Conservation (phyloP, 2,797 vertebrate genomes). For the Gymnoscopelus microlampas region DNA sequence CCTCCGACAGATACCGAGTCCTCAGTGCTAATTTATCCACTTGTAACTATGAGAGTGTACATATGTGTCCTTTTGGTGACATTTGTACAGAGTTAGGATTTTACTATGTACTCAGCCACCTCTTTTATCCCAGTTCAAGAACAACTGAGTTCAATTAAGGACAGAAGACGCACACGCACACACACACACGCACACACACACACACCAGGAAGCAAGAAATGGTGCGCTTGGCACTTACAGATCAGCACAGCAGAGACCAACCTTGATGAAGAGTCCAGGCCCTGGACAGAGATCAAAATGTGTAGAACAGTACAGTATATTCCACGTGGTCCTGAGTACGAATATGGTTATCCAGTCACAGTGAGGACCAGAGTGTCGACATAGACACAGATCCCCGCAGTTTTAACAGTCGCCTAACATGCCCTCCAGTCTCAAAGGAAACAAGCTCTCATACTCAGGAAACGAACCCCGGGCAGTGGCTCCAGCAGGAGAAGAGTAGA, state of each 20-base stretch:
- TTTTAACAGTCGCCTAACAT: slow-evolving; percentile 39
- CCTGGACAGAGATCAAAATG: slow-evolving; percentile 43
- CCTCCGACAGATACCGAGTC: too few species aligned
- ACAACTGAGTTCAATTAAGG: too few species aligned
- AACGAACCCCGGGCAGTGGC: slow-evolving; percentile 69
- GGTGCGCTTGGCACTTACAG: too few species aligned
- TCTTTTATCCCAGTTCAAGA: too few species aligned
- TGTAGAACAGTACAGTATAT: slow-evolving; percentile 10
- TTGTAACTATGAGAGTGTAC: too few species aligned
- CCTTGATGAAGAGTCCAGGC: slow-evolving; percentile 51
- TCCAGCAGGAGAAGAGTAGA: slow-evolving; percentile 55
- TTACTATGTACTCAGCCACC: too few species aligned
- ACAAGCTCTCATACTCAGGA: slow-evolving; percentile 74
- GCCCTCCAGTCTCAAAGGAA: slow-evolving; percentile 74
- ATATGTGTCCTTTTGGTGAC: too few species aligned
- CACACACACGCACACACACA: too few species aligned
- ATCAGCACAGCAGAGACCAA: slow-evolving; percentile 43
- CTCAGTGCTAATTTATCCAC: too few species aligned
- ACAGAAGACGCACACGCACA: too few species aligned
- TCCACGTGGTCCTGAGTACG: slow-evolving; percentile 39
- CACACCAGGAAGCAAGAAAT: too few species aligned
- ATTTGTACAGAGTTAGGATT: too few species aligned
- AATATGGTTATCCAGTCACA: slow-evolving; percentile 34
- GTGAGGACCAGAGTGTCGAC: slow-evolving; percentile 31
- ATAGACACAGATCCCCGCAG: slow-evolving; percentile 45